Evolutionary conservation across 2,113 vertebrate genomes (phyloP).

Genomic region (Phylloscopus whistleri): DNA sequence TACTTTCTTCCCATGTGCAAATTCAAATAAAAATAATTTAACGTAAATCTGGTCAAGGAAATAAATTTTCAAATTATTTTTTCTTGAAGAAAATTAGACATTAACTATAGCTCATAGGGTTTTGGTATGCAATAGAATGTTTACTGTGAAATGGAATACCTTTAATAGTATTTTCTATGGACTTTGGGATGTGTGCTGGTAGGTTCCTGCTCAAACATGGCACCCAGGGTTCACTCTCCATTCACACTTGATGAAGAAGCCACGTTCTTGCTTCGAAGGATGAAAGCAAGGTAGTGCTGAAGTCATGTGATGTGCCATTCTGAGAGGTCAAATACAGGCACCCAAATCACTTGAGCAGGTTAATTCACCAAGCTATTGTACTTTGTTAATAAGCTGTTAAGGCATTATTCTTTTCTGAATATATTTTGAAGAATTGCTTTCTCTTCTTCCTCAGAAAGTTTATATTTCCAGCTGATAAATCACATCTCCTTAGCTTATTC

Average conservation of each 20-base stretch:
- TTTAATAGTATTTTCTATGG: background rate
- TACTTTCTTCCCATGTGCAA: background rate
- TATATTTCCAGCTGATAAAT: background rate
- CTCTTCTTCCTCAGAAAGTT: background rate
- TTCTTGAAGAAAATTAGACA: background rate
- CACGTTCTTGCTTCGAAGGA: fast-evolving
- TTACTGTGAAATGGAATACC: background rate
- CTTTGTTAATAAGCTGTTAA: background rate
- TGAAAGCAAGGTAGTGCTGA: background rate
- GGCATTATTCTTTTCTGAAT: background rate
- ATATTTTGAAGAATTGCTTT: background rate
- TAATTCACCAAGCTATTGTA: background rate
- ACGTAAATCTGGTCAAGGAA: background rate
- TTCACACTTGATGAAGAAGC: background rate
- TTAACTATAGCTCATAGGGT: background rate
- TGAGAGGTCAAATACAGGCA: background rate
- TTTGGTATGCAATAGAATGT: background rate
- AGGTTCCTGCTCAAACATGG: background rate
- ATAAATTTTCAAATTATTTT: background rate
- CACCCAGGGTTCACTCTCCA: background rate
- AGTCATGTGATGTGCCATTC: background rate
- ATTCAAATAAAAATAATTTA: background rate
- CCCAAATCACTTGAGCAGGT: background rate
- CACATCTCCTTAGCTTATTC: background rate
- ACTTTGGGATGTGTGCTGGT: background rate